Percentiles rank a stretch among this genome's conserved stretches.
phyloP scores from a whole-genome alignment of 2,888 invertebrate genomes.

The Heliconius charithonia region DNA sequence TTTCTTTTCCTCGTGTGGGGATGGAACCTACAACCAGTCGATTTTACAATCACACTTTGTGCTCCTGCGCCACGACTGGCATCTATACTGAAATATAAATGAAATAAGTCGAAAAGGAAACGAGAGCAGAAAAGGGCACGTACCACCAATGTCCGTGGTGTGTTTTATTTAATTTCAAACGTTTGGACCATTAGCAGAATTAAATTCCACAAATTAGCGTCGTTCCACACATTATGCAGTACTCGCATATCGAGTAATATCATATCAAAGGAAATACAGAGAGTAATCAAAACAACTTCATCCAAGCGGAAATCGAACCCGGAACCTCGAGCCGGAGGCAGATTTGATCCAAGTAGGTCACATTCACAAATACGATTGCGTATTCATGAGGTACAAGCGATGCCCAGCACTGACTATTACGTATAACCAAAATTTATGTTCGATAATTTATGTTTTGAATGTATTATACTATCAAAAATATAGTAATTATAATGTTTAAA shows the following conservation, averaged over 20 bases:
- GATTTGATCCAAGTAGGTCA: conserved; percentile 43
- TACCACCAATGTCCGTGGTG: too few species aligned
- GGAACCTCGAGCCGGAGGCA: conserved; percentile 37
- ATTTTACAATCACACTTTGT: too few species aligned
- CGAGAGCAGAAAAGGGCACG: too few species aligned
- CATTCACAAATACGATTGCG: conserved; percentile 40
- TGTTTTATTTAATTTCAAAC: background rate
- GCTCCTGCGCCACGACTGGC: too few species aligned
- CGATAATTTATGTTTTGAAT: background rate
- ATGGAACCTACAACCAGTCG: too few species aligned
- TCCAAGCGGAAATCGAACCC: conserved; percentile 46
- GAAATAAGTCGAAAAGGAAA: too few species aligned
- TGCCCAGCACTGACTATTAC: background rate
- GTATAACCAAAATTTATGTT: background rate
- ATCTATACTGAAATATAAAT: too few species aligned
- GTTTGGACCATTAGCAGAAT: background rate
- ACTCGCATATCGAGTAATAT: background rate
- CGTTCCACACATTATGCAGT: background rate
- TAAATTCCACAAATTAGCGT: background rate
- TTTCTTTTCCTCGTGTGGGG: too few species aligned
- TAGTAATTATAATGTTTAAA: too few species aligned
- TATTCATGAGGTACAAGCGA: conserved; percentile 37
- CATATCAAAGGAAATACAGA: conserved; percentile 2
- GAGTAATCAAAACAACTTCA: conserved; percentile 45
- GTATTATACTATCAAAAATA: background rate